A percentile compares a stretch with the other conserved stretches of the same genome.
phyloP scores from a whole-genome alignment of 1,140 invertebrate species.

The Pogonomyrmex californicus region DNA sequence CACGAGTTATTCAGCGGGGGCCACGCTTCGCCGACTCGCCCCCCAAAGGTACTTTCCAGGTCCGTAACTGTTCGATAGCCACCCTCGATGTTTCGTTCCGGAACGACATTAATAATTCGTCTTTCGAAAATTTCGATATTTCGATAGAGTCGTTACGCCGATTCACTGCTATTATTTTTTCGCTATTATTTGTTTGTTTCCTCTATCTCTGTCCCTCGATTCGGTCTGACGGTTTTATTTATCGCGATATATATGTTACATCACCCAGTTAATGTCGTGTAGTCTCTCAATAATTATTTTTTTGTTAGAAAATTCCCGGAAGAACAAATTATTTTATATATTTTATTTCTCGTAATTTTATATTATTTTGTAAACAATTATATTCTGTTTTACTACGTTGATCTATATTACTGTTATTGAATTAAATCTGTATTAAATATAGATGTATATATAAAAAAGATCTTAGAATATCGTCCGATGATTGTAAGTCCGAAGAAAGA shows the following conservation, averaged over 20 bases:
- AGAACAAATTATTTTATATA: not conserved
- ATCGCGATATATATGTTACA: not conserved
- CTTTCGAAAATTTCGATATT: slow-evolving; percentile 49
- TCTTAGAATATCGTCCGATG: not conserved
- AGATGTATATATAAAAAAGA: not conserved
- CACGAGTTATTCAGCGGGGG: slow-evolving; percentile 45
- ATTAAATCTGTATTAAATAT: not conserved
- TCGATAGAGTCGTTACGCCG: slow-evolving; percentile 26
- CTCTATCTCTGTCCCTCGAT: not conserved
- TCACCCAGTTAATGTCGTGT: not conserved
- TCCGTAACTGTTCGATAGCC: slow-evolving; percentile 6
- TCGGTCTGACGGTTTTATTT: slow-evolving; percentile 23
- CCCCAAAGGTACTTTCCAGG: slow-evolving; percentile 44
- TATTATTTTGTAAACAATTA: not conserved
- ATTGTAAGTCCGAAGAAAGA: not conserved
- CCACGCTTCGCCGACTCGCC: slow-evolving; percentile 69
- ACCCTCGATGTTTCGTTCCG: slow-evolving; percentile 27
- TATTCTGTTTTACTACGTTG: not conserved
- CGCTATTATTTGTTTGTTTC: slow-evolving; percentile 36
- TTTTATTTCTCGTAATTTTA: not conserved
- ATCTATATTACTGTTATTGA: not conserved
- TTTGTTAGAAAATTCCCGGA: not conserved
- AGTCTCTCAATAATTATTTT: not conserved
- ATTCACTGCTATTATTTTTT: slow-evolving; percentile 16
- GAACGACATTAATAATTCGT: slow-evolving; percentile 33